Base-by-base conservation (phyloP, 2,797 vertebrate species). In the Lerista edwardsae region DNA sequence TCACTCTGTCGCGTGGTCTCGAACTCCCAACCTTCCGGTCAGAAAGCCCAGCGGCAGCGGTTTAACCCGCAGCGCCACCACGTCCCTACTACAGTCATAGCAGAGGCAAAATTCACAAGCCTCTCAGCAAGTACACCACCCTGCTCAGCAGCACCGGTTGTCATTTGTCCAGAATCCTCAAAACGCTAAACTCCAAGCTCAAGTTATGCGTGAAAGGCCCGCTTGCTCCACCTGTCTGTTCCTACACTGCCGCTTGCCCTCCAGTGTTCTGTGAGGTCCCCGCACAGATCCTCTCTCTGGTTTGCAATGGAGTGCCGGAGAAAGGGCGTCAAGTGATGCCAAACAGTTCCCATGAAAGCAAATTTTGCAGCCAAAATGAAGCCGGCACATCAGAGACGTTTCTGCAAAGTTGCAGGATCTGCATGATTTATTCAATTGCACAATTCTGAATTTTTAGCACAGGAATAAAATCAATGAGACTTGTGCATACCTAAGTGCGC, bases 381-480 rank as follows among this genome's bases (percentile, higher is more conserved):
- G 27, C 12, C 81, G 36, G n/a, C 6, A 39, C 31, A 41, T 72
- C 39, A 31, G 34, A 31, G 19, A 61, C 25, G 11, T 47, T 69
- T 76, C 9, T 76, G 27, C 57, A 51, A 61, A 69, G 41, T 51
- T 71, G 39, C 57, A 9, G 39, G 55, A 76, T 65, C 51, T 82
- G 51, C 39, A 82, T 77, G 59, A 69, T 86, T 86, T 55, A 71
- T 82, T 55, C 65, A 82, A 62, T 76, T 84, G 68, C 75, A 78
- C 83, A 84, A 79, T 64, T 86, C 10, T 62, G n/a, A 71, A 61
- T 59, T 51, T 86, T 72, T 65, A 62, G 57, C 68, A 86, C 41
- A 72, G 64, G 62, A 31, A 64, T 25, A 64, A 82, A 64, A 80
- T 41, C 41, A 62, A 72, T n/a, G 41, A 71, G 65, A 72, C 74